Base-by-base conservation (phyloP, 2,888 invertebrate species). In the Drosophila putrida region DNA sequence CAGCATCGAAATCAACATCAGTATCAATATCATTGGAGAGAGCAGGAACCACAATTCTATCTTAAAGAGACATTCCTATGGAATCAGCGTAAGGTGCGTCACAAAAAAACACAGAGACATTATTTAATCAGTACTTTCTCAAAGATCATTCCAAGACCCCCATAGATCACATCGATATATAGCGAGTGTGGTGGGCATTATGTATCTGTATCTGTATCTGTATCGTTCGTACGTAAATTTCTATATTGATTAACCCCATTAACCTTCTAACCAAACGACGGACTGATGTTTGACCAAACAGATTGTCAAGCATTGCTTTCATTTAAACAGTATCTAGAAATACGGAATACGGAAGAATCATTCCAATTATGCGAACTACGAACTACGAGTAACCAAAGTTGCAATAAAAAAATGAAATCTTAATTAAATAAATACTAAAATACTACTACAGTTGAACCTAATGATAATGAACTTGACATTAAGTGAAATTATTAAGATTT, bases 41-140 rank as follows among this genome's bases (percentile, higher is more conserved):
- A 75, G 1, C 72, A 72, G 61, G 73, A 85, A 8, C 28, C 76
- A 9, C 67, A 70, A 13, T 71, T 70, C 20, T 53, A 71, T 28
- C 67, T 67, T 6, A 78, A 68, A 61, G 69, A 76, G 20, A 59
- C 71, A 35, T 66, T 78, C 43, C 38, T 74, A 20, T 82, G 89
- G 88, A 74, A 70, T 28, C 73, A 74, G 54, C 70, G 70, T 44
- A 85, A 90, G 89, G 90, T 82, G 67, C 73, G 75, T 77, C 61
- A 44, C 61, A 43, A 20, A 20, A 20, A n/a, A 25, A 41, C 31
- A 51, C 35, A 28, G 10, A 38, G 9, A 11, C 20, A 10, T 36
- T 1, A 36, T 25, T 11, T 41, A 31, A 54, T 20, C 33, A 36
- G 54, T 25, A 50, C 49, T 50, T 33, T 41, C 41, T 47, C 10